These are phyloP conservation scores for Arothron firmamentum DNA, from an alignment of 2,113 vertebrate genomes.

Conservation along the genomic window DNA sequence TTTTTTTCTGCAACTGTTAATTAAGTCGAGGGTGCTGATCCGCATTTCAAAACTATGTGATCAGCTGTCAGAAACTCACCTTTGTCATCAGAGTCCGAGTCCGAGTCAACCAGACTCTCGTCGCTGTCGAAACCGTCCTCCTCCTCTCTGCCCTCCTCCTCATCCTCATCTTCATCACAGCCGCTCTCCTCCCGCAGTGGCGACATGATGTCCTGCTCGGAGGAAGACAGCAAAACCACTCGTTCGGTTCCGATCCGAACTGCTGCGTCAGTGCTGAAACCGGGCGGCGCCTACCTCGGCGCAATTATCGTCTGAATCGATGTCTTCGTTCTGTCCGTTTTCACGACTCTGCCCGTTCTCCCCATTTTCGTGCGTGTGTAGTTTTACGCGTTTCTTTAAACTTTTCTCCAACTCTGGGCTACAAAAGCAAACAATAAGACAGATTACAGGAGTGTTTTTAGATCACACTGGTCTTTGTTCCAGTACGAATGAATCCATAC, in stretches of 20 bases:
- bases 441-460: too few relatives aligned
- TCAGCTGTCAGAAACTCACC: constrained; percentile 64
- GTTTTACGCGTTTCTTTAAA: constrained; percentile 84
- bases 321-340: constrained; percentile 79
- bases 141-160: constrained; percentile 79
- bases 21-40: too few relatives aligned
- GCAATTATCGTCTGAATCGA: constrained; percentile 81
- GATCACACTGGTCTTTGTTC: too few relatives aligned
- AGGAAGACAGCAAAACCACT: constrained; percentile 9
- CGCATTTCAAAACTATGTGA: too few relatives aligned
- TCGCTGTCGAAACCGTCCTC: constrained; percentile 86
- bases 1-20: neutral
- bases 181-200: constrained; percentile 89
- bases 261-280: neutral
- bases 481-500: too few relatives aligned
- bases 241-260: neutral
- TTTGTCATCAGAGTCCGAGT: constrained; percentile 92
- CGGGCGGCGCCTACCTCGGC: constrained; percentile 67
- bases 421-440: neutral
- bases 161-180: constrained; percentile 91
- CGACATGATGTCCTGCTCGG: constrained; percentile 69
- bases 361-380: constrained; percentile 80
- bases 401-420: constrained; percentile 89
- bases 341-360: constrained; percentile 78
- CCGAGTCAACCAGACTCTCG: constrained; percentile 91